A percentile compares a stretch with the other conserved stretches of the same genome.
Conservation (phyloP, 1,140 invertebrate genomes). For the Eupristina koningsbergeri region DNA sequence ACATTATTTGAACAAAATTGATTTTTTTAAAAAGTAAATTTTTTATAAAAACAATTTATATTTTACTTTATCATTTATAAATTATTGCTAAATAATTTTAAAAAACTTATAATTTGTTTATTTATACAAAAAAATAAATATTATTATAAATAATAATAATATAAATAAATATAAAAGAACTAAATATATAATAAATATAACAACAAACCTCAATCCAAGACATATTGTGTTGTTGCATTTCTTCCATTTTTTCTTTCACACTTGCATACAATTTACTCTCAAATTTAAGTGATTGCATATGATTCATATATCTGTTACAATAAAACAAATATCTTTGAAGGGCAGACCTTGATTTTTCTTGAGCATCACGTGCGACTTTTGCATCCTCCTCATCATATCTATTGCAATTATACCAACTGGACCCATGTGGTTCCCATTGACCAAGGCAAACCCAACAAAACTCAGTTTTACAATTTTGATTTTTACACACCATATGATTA, state of each 20-base stretch:
- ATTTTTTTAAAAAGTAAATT: no score
- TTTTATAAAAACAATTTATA: no score
- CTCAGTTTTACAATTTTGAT: slow-evolving; percentile 97
- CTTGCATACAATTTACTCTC: slow-evolving; percentile 96
- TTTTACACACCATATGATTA: slow-evolving; percentile 99
- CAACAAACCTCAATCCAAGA: slow-evolving; percentile 99
- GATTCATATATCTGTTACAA: slow-evolving; percentile 99
- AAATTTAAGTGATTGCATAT: slow-evolving; percentile 98
- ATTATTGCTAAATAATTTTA: no score
- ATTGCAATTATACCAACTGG: slow-evolving; percentile 99
- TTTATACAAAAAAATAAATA: not conserved
- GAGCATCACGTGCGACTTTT: slow-evolving; percentile 94
- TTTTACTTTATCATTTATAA: no score
- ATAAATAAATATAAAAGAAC: no score
- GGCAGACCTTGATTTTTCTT: slow-evolving; percentile 93
- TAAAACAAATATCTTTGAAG: slow-evolving; percentile 97
- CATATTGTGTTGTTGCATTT: slow-evolving; percentile 99
- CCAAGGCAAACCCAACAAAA: slow-evolving; percentile 99
- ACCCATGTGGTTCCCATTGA: slow-evolving; percentile 98
- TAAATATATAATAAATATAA: no score
- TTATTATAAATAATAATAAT: no score
- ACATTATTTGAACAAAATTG: no score
- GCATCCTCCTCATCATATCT: slow-evolving; percentile 98
- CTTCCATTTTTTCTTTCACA: slow-evolving; percentile 98
- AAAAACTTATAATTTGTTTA: no score